These are phyloP conservation scores for Amphimedon queenslandica DNA, from an alignment of 37 sponge, comb jelly and placozoan species.

Conservation along the genomic window DNA sequence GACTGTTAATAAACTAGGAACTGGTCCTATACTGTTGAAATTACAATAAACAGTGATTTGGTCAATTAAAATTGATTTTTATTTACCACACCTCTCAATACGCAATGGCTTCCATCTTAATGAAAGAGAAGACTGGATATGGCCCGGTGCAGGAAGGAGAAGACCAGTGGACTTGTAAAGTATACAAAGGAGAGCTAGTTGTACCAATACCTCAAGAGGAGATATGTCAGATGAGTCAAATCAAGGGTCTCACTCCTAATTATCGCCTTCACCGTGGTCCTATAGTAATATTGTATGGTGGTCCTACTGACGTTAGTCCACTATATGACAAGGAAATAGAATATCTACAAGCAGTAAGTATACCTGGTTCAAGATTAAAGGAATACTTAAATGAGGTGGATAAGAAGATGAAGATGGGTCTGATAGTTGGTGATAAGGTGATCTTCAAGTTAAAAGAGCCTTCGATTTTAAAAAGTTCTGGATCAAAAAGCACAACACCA, in stretches of 20 bases:
- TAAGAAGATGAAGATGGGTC: slow-evolving; percentile 13
- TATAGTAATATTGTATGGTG: not conserved
- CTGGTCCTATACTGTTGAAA: too few species aligned
- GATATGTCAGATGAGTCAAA: not conserved
- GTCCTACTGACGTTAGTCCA: slow-evolving; percentile 25
- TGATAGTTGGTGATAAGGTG: slow-evolving; percentile 28
- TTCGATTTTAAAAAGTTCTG: too few species aligned
- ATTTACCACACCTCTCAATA: too few species aligned
- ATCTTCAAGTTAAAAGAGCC: not conserved
- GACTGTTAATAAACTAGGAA: too few species aligned
- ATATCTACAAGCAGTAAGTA: slow-evolving; percentile 17
- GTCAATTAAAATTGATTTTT: too few species aligned
- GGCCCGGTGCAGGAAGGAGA: not conserved
- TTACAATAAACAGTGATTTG: too few species aligned
- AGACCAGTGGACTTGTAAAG: not conserved
- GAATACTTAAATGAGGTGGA: not conserved
- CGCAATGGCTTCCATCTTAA: not conserved
- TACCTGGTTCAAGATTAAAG: not conserved
- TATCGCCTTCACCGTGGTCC: slow-evolving; percentile 2
- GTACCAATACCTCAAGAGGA: not conserved
- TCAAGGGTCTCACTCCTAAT: not conserved
- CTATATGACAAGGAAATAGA: not conserved
- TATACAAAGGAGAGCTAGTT: not conserved
- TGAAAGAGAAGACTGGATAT: not conserved
- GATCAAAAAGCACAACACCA: too few species aligned